Base-by-base conservation (phyloP, 2,888 invertebrate species). In the Lissonota sp. region DNA sequence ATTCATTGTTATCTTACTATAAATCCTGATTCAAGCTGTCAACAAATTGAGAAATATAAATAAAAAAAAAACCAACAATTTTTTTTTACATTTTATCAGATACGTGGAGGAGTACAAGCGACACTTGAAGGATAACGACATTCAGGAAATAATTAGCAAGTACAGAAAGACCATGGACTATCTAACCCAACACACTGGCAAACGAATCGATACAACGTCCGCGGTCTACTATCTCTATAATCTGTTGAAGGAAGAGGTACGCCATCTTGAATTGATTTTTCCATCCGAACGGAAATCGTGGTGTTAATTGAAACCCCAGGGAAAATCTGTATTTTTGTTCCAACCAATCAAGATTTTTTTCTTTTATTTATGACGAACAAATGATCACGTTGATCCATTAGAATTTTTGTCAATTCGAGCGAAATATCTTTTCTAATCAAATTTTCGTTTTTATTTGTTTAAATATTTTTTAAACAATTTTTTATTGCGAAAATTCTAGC, bases 191-290 rank as follows among this genome's bases (percentile, higher is more conserved):
- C 87, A 93, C 64, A 87, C 93, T 6, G 94, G 93, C 14, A 89
- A 90, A 82, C 37, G 67, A 10, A 77, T 92, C 4, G 83, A 87
- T 12, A 83, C 84, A 7, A 90, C 92, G 6, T 83, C 87, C 1
- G 88, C 87, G 7, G 90, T 92, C n/a, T 88, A 90, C 80, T 91
- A 90, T 82, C 83, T 93, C 12, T 93, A 91, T 81, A 93, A 93
- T 87, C 88, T 92, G 58, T 85, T 93, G 40, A 91, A 90, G 37
- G 92, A 92, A 78, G 88, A 93, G 90, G 93, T 93, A 83, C 76
- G 78, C 4, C 42, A 12, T 64, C 12, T 26, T 26, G 26, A 26
- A 26, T 26, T 26, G 26, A 26, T 26, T 26, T 26, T 26, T 26
- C 26, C 26, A 26, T 26, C 26, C 26, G 26, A 26, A 26, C 26